A percentile compares a stretch with the other conserved stretches of the same genome.
Conservation (phyloP, 2,888 invertebrate genomes). For the Meloe dianella region DNA sequence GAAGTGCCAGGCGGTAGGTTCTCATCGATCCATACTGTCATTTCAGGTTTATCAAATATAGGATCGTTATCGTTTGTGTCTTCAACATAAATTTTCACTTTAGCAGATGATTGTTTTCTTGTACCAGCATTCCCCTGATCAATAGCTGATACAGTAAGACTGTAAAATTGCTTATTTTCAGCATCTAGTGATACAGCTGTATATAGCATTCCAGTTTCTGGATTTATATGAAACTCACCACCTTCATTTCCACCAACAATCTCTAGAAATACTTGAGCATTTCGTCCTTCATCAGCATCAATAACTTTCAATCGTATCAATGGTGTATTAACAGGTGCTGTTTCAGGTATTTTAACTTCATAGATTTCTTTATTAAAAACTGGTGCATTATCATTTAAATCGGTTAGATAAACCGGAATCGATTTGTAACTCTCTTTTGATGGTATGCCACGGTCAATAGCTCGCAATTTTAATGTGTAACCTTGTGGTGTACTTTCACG, state of each 20-base stretch:
- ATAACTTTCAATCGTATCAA: slow-evolving; percentile 85
- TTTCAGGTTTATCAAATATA: slow-evolving; percentile 75
- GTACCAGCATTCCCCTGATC: slow-evolving; percentile 86
- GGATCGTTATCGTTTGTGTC: slow-evolving; percentile 97
- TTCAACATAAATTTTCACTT: slow-evolving; percentile 85
- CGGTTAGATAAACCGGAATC: slow-evolving; percentile 80
- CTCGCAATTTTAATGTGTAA: slow-evolving; percentile 86
- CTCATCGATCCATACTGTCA: slow-evolving; percentile 80
- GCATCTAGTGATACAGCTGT: slow-evolving; percentile 84
- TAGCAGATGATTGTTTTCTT: slow-evolving; percentile 86
- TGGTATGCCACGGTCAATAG: slow-evolving; percentile 83
- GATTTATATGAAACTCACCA: slow-evolving; percentile 85
- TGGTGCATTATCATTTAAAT: slow-evolving; percentile 85
- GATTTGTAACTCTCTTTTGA: slow-evolving; percentile 79
- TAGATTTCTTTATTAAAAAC: slow-evolving; percentile 87
- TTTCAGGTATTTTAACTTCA: slow-evolving; percentile 86
- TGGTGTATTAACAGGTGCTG: slow-evolving; percentile 86
- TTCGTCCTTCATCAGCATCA: slow-evolving; percentile 80
- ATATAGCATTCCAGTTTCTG: slow-evolving; percentile 87
- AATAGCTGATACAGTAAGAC: slow-evolving; percentile 86
- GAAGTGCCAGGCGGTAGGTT: slow-evolving; percentile 86
- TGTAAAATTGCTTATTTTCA: slow-evolving; percentile 82
- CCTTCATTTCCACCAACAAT: slow-evolving; percentile 93
- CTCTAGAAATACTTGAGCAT: slow-evolving; percentile 83
- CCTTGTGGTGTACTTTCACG: slow-evolving; percentile 79